A percentile compares a stretch with the other conserved stretches of the same genome.
These are phyloP conservation scores for Forbesichthys papilliferus DNA, from an alignment of 2,113 vertebrate species.

Conservation along the genomic window DNA sequence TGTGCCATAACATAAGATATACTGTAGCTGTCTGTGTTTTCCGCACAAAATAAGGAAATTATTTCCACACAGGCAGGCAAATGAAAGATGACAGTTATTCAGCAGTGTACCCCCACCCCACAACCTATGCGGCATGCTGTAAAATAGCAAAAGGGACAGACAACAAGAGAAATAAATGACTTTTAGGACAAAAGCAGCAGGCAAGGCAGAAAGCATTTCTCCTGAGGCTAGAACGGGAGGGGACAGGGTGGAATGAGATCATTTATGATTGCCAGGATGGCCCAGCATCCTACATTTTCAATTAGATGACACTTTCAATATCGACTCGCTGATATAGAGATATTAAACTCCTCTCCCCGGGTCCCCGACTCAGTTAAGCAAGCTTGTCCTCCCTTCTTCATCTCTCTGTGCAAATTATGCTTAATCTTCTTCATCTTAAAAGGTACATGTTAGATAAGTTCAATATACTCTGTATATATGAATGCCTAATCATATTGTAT, in stretches of 20 bases:
- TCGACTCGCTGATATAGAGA: conserved; percentile 80
- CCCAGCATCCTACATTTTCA: conserved; percentile 78
- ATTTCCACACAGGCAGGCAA: conserved; percentile 57
- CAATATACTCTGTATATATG: no score
- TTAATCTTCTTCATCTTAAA: not conserved
- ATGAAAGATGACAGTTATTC: conserved; percentile 71
- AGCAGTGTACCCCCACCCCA: conserved; percentile 42
- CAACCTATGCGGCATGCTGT: conserved; percentile 64
- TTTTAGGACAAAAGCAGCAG: conserved; percentile 78
- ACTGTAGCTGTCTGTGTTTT: conserved; percentile 32
- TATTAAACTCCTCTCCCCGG: conserved; percentile 75
- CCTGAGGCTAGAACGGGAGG: conserved; percentile 64
- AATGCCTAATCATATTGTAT: no score
- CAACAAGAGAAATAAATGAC: conserved; percentile 77
- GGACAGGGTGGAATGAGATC: conserved; percentile 70
- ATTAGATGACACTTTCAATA: conserved; percentile 85
- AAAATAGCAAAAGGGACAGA: conserved; percentile 64
- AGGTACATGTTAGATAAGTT: no score
- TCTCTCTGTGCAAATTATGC: conserved; percentile 7
- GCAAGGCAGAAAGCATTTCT: conserved; percentile 76
- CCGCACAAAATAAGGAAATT: conserved; percentile 63
- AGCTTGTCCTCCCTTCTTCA: conserved; percentile 48
- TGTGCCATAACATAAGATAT: conserved; percentile 9
- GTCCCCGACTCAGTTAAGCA: conserved; percentile 66
- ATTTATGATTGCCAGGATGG: conserved; percentile 73